Base-by-base conservation (phyloP, 2,888 invertebrate species). In the Anagyrus pseudococci region DNA sequence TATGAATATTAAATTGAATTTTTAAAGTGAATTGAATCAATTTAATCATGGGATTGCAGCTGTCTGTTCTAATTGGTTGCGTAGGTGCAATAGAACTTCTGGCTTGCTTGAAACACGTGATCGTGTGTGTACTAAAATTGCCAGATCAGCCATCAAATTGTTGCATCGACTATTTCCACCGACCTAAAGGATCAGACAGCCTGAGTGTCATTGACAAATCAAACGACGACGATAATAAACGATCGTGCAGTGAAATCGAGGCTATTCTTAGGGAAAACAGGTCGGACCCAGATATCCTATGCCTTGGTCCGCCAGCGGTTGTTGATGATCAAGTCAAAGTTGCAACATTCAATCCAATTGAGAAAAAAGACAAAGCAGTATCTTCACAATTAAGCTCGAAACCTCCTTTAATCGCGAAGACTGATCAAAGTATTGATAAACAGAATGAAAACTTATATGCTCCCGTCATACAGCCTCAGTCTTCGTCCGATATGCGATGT, bases 51-150 rank as follows among this genome's bases (percentile, higher is more conserved):
- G 92, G 92, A 76, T 84, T 92, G 70, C 80, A 92, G 73, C 81
- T 93, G 64, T 92, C 93, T 54, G 83, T 90, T 73, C 83, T 92
- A 67, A 86, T 92, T 61, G 85, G 89, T 67, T 92, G 91, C 80
- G 88, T 91, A 68, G 92, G 93, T 66, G 86, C 89, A 26, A 76
- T 89, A 71, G 92, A 93, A 79, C 84, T 89, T 46, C 73, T 88
- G 57, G 85, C 87, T 62, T 86, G 87, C 40, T 65, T 79, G 25
- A 72, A 74, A 62, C 76, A 76, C 70, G 72, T 74, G 46, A 64
- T 73, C 23, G 70, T 76, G 50, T 71, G 75, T 56, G 68, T 74
- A 13, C 57, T 69, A 37, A 66, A 70, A 53, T 67, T 74, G 37
- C 70, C 70, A 37, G 68, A 72, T 47, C 70, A 75, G 40, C 71